phyloP scores from a whole-genome alignment of 2,113 vertebrate species.

The Chaetops frenatus region DNA sequence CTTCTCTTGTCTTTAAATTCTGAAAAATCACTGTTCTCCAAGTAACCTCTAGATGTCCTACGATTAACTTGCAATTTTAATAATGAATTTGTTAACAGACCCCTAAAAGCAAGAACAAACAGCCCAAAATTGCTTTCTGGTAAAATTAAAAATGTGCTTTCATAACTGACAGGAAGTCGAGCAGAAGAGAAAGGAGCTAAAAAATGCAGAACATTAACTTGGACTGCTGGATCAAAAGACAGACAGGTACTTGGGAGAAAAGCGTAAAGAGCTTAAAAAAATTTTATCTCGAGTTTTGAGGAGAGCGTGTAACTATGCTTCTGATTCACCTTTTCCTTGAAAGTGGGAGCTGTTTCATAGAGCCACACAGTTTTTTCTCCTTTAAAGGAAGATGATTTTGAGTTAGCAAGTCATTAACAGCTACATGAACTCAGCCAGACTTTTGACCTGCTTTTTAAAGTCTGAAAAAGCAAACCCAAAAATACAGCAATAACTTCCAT shows the following conservation, averaged over 20 bases:
- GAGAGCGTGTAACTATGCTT: not conserved
- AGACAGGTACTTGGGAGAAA: not conserved
- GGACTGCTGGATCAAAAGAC: not conserved
- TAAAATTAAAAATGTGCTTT: not conserved
- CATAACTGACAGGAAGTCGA: not conserved
- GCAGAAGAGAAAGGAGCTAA: not conserved
- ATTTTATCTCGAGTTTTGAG: not conserved
- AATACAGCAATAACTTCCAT: not conserved
- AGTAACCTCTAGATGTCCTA: not conserved
- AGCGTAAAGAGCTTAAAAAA: not conserved
- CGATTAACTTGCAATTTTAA: not conserved
- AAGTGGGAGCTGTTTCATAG: not conserved
- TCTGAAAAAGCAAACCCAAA: not conserved
- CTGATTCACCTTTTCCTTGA: not conserved
- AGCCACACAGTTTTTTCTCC: not conserved
- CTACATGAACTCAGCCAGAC: not conserved
- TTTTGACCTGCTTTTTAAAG: not conserved
- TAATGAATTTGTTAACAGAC: not conserved
- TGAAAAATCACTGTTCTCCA: not conserved
- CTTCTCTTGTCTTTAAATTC: not conserved
- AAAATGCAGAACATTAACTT: not conserved
- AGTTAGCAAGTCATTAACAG: not conserved
- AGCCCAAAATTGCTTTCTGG: not conserved
- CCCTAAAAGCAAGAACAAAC: not conserved
- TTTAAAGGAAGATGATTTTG: not conserved